Percentiles rank a stretch among this genome's conserved stretches.
Evolutionary conservation across 2,113 vertebrate genomes (phyloP).

Genomic region (Megaceryle maxima): DNA sequence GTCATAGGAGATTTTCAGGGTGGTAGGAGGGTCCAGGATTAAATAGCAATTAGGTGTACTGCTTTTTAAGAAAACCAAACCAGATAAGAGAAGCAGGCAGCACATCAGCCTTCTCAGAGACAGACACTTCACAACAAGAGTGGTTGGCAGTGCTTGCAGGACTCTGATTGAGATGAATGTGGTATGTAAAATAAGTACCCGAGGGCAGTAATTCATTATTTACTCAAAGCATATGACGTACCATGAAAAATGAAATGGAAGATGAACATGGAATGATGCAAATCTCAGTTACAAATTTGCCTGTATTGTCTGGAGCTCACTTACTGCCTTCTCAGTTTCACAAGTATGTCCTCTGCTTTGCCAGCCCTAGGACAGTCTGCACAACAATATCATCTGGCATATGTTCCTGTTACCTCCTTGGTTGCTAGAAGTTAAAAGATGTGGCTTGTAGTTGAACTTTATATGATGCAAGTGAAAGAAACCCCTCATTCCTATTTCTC

Average conservation of each 20-base stretch:
- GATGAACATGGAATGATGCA: not conserved
- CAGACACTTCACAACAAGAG: not conserved
- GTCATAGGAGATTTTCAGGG: not conserved
- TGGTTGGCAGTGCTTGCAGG: not conserved
- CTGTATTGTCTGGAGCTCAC: not conserved
- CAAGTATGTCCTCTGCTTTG: not conserved
- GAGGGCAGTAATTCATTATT: not conserved
- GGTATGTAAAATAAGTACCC: not conserved
- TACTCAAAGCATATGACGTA: not conserved
- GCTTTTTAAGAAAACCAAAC: not conserved
- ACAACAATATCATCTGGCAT: not conserved
- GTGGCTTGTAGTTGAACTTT: not conserved
- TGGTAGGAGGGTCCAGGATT: not conserved
- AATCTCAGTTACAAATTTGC: not conserved
- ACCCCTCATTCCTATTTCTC: not conserved
- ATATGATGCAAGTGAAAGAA: not conserved
- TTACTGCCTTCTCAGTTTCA: not conserved
- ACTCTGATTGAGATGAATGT: not conserved
- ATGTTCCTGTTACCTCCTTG: not conserved
- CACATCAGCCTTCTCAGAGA: not conserved
- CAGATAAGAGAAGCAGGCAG: not conserved
- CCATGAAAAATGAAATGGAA: not conserved
- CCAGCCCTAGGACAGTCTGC: not conserved
- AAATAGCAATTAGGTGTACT: not conserved
- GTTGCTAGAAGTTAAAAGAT: not conserved